These are phyloP conservation scores for Drosophila sucinea DNA, from an alignment of 1,140 invertebrate genomes.

Conservation along the genomic window DNA sequence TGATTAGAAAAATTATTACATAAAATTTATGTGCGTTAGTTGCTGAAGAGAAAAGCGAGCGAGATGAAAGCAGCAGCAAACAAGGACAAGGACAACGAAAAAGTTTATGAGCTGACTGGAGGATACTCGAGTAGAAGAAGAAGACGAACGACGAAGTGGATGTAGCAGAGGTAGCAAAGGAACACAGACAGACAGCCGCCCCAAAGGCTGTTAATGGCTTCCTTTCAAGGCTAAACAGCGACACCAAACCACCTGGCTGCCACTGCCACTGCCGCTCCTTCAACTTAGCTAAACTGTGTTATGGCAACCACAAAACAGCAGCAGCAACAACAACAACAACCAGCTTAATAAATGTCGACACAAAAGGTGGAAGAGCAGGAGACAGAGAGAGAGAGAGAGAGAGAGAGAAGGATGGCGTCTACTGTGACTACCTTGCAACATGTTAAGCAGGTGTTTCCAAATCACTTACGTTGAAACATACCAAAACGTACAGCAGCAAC, in stretches of 20 bases:
- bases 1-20: conserved; percentile 81
- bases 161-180: conserved; percentile 25
- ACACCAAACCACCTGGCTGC: conserved; percentile 35
- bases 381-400: neutral
- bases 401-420: conserved; percentile 20
- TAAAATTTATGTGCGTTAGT: conserved; percentile 74
- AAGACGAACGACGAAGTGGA: neutral
- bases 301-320: conserved; percentile 66
- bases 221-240: conserved; percentile 53
- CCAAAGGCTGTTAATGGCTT: conserved; percentile 74
- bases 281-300: conserved; percentile 62
- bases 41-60: conserved; percentile 28
- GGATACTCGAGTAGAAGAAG: neutral
- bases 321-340: conserved; percentile 58
- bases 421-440: conserved; percentile 60
- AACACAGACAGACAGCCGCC: conserved; percentile 48
- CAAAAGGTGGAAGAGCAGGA: conserved; percentile 39
- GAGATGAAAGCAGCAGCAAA: neutral
- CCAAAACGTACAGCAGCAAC: conserved; percentile 43
- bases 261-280: neutral
- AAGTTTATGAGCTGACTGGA: conserved; percentile 47
- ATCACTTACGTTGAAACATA: conserved; percentile 74
- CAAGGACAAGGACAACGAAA: conserved; percentile 25
- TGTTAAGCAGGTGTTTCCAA: conserved; percentile 79
- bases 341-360: conserved; percentile 78